These are phyloP conservation scores for Melipona bicolor DNA, from an alignment of 2,888 invertebrate genomes.

Conservation along the genomic window DNA sequence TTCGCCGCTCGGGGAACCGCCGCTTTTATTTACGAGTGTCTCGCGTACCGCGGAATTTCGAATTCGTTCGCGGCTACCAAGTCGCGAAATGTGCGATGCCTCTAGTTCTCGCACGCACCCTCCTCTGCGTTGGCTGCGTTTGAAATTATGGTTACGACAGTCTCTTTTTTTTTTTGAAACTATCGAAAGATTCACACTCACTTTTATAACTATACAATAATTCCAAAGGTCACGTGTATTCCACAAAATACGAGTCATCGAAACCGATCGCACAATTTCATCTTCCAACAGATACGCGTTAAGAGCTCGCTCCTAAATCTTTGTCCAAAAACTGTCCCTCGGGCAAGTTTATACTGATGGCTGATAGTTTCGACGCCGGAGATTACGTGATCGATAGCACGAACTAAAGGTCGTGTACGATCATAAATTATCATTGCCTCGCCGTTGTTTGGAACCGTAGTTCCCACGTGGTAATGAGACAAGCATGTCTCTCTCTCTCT, in stretches of 20 bases:
- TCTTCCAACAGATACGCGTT: neutral
- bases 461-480: conserved; percentile 73
- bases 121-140: conserved; percentile 20
- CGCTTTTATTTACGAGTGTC: conserved; percentile 74
- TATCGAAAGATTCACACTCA: neutral
- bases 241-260: neutral
- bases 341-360: conserved; percentile 3
- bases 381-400: conserved; percentile 70
- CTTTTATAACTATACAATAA: neutral
- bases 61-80: conserved; percentile 67
- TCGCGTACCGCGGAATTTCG: conserved; percentile 75
- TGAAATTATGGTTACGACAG: neutral
- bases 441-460: conserved; percentile 54
- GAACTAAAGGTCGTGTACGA: conserved; percentile 50
- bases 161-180: neutral
- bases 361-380: conserved; percentile 54
- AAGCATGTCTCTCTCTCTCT: conserved; percentile 10
- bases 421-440: conserved; percentile 73
- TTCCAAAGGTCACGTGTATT: neutral
- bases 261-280: neutral
- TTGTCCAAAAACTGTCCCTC: neutral
- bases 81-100: conserved; percentile 38
- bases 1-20: conserved; percentile 73
- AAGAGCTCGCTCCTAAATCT: neutral
- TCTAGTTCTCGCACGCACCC: conserved; percentile 32